A percentile compares a stretch with the other conserved stretches of the same genome.
These are phyloP conservation scores for Nebria brevicollis DNA, from an alignment of 2,888 invertebrate genomes.

Conservation along the genomic window DNA sequence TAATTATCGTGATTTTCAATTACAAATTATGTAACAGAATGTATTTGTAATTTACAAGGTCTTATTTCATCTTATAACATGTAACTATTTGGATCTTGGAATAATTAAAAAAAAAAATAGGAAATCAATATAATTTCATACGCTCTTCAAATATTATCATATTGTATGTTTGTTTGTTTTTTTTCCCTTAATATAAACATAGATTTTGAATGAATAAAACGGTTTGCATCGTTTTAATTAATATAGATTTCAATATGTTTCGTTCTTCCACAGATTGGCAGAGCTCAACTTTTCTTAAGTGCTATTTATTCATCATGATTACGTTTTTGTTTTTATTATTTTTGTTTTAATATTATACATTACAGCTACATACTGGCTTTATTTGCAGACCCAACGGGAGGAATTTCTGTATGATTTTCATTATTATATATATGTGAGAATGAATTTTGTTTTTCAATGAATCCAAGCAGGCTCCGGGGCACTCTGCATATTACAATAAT, in stretches of 20 bases:
- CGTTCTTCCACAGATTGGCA: slow-evolving; percentile 38
- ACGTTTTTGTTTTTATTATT: slow-evolving; percentile 24
- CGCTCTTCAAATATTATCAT: slow-evolving; percentile 31
- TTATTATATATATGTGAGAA: background rate
- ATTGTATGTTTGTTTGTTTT: slow-evolving; percentile 10
- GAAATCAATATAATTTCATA: slow-evolving; percentile 42
- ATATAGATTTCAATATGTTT: slow-evolving; percentile 15
- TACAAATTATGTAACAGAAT: slow-evolving; percentile 47
- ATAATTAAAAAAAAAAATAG: slow-evolving; percentile 11
- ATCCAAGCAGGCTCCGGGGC: slow-evolving; percentile 14
- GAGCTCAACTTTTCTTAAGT: slow-evolving; percentile 15
- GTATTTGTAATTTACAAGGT: slow-evolving; percentile 46
- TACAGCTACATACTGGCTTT: slow-evolving; percentile 45
- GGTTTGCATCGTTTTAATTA: background rate
- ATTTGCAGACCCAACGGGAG: slow-evolving; percentile 7
- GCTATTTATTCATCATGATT: slow-evolving; percentile 29
- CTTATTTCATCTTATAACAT: slow-evolving; percentile 40
- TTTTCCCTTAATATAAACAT: slow-evolving; percentile 20
- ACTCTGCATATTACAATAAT: slow-evolving; percentile 16
- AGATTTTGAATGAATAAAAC: slow-evolving; percentile 18
- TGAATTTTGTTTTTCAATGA: background rate
- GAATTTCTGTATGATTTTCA: background rate
- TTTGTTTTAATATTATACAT: slow-evolving; percentile 41
- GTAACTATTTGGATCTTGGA: slow-evolving; percentile 45
- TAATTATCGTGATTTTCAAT: slow-evolving; percentile 42